phyloP scores from a whole-genome alignment of 2,113 vertebrate genomes.

The Burhinus oedicnemus region DNA sequence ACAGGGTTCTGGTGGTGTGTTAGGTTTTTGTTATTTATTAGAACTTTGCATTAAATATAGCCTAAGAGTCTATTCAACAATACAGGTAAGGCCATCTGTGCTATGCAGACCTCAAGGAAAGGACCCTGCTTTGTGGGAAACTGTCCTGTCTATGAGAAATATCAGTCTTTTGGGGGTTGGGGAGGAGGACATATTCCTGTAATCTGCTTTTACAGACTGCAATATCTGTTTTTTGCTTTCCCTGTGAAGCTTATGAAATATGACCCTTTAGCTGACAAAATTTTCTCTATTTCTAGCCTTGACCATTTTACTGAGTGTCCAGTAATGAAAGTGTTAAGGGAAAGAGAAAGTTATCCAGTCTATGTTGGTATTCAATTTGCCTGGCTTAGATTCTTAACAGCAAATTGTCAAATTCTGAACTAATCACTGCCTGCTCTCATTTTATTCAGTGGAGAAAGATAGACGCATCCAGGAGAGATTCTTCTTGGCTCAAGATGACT shows the following conservation, averaged over 20 bases:
- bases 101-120: background rate
- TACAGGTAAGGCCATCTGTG: background rate
- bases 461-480: background rate
- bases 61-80: background rate
- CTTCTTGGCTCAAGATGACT: background rate
- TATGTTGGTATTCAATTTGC: background rate
- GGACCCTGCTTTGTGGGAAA: background rate
- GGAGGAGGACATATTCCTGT: background rate
- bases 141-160: background rate
- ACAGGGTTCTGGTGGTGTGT: background rate
- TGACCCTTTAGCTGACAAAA: background rate
- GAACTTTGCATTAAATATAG: background rate
- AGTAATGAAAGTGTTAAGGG: background rate
- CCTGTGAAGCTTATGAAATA: background rate
- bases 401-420: background rate
- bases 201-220: background rate
- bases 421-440: background rate
- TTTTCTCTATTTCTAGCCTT: background rate
- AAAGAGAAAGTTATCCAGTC: background rate
- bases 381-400: background rate
- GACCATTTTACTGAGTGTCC: background rate
- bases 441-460: background rate
- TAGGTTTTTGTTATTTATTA: background rate
- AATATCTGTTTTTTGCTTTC: background rate
- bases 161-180: rapidly evolving